phyloP scores from a whole-genome alignment of 1,140 invertebrate genomes.

The Cyclina sinensis region DNA sequence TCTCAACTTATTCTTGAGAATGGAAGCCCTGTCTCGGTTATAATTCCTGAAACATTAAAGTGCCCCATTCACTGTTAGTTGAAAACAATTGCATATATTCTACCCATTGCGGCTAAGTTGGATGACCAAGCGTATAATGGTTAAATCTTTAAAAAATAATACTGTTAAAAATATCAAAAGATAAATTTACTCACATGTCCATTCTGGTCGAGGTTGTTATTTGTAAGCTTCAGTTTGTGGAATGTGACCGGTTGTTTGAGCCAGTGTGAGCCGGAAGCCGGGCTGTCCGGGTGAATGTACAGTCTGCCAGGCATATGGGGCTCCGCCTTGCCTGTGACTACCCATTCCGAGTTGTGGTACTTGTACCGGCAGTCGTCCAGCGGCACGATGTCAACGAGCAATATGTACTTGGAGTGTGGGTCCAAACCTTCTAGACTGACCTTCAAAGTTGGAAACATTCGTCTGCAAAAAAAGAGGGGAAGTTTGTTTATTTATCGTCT shows the following conservation, averaged over 20 bases:
- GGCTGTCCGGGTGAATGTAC: conserved; percentile 98
- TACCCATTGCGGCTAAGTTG: too few relatives aligned
- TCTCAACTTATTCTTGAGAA: too few relatives aligned
- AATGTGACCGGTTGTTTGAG: conserved; percentile 98
- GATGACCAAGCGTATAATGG: too few relatives aligned
- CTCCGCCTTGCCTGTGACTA: conserved; percentile 88
- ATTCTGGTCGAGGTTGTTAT: conserved; percentile 90
- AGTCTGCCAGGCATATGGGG: conserved; percentile 93
- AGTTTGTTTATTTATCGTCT: too few relatives aligned
- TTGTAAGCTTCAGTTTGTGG: conserved; percentile 98
- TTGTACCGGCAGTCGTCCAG: conserved; percentile 86
- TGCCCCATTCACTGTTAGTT: too few relatives aligned
- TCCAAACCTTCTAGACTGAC: conserved; percentile 89
- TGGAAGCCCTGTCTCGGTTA: too few relatives aligned
- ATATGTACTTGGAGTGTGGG: conserved; percentile 92
- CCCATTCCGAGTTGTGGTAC: conserved; percentile 86
- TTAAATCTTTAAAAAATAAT: too few relatives aligned
- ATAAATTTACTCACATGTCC: conserved; percentile 84
- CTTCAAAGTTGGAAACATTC: conserved; percentile 86
- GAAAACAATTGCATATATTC: too few relatives aligned
- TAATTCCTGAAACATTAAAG: too few relatives aligned
- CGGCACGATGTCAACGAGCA: conserved; percentile 92
- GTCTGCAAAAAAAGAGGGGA: conserved; percentile 80
- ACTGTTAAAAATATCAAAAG: too few relatives aligned
- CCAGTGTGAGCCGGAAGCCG: conserved; percentile 98